Conservation (phyloP, 1,140 invertebrate species). For the Ceratosolen solmsi region DNA sequence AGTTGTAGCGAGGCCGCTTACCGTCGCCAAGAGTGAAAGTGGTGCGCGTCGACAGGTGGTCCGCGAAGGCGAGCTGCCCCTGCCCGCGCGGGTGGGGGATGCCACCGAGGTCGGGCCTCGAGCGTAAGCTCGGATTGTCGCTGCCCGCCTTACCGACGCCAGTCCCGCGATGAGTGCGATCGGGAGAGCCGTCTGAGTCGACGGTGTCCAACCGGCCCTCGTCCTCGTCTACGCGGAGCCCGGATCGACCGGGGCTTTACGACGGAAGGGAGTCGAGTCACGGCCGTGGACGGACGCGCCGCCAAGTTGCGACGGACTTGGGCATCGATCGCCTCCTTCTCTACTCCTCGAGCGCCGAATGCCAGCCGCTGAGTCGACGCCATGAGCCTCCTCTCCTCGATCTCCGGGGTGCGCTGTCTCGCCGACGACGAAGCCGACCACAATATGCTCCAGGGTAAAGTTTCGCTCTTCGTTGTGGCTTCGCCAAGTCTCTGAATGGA, state of each 20-base stretch:
- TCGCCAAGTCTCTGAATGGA: no score
- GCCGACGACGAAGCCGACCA: constrained; percentile 68
- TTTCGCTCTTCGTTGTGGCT: background rate
- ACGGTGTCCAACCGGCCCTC: no score
- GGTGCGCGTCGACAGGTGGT: constrained; percentile 36
- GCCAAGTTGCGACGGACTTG: background rate
- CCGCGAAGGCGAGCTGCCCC: constrained; percentile 14
- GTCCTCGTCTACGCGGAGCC: no score
- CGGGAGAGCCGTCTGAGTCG: background rate
- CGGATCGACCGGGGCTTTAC: no score
- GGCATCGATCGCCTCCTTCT: constrained; percentile 28
- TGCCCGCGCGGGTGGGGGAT: constrained; percentile 26
- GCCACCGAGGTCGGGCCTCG: background rate
- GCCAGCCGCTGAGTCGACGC: background rate
- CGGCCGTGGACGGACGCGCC: no score
- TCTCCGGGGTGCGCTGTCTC: constrained; percentile 64
- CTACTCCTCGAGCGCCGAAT: background rate
- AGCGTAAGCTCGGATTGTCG: background rate
- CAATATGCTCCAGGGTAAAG: constrained; percentile 72
- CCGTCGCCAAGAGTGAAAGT: constrained; percentile 53
- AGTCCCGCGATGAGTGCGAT: background rate
- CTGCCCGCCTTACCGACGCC: background rate
- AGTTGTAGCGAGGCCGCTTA: no score
- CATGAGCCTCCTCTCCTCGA: constrained; percentile 59
- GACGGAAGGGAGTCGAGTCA: no score